Percentiles rank a stretch among this genome's conserved stretches.
phyloP scores from a whole-genome alignment of 2,888 invertebrate species.

The Drosophila phalerata region DNA sequence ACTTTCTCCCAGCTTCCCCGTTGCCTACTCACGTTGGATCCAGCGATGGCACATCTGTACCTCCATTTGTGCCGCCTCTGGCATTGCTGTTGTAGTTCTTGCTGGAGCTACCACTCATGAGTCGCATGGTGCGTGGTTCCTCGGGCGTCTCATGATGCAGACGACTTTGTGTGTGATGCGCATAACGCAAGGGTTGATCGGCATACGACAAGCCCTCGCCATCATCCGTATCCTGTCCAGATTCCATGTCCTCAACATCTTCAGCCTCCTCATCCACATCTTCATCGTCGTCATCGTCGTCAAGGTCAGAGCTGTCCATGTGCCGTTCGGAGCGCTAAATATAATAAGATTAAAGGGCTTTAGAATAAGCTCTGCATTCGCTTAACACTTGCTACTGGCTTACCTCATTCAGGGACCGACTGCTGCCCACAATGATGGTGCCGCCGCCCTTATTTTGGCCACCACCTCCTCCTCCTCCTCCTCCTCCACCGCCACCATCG shows the following conservation, averaged over 20 bases:
- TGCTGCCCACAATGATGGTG: slow-evolving; percentile 82
- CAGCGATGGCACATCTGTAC: slow-evolving; percentile 75
- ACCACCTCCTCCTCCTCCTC: neutral
- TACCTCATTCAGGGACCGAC: slow-evolving; percentile 76
- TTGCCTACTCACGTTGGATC: slow-evolving; percentile 84
- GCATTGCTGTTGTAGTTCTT: slow-evolving; percentile 67
- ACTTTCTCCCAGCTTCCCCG: neutral
- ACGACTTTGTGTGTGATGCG: slow-evolving; percentile 83
- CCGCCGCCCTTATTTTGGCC: slow-evolving; percentile 76
- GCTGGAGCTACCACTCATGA: slow-evolving; percentile 74
- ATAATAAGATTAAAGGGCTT: slow-evolving; percentile 11
- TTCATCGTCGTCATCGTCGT: slow-evolving; percentile 75
- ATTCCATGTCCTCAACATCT: slow-evolving; percentile 76
- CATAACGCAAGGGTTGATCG: slow-evolving; percentile 83
- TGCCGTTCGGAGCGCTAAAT: slow-evolving; percentile 72
- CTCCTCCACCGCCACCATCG: slow-evolving; percentile 82
- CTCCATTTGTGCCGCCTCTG: slow-evolving; percentile 33
- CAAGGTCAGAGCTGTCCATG: slow-evolving; percentile 74
- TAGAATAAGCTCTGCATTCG: slow-evolving; percentile 7
- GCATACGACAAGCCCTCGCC: slow-evolving; percentile 81
- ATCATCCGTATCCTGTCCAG: slow-evolving; percentile 75
- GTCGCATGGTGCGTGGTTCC: slow-evolving; percentile 82
- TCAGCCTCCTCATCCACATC: slow-evolving; percentile 79
- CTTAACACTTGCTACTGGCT: slow-evolving; percentile 12
- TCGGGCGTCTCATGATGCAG: slow-evolving; percentile 83